Evolutionary conservation across 2,113 vertebrate species (phyloP), one percentile per base, ranked within the genome.

Genomic region (Chaetodon trifascialis): DNA sequence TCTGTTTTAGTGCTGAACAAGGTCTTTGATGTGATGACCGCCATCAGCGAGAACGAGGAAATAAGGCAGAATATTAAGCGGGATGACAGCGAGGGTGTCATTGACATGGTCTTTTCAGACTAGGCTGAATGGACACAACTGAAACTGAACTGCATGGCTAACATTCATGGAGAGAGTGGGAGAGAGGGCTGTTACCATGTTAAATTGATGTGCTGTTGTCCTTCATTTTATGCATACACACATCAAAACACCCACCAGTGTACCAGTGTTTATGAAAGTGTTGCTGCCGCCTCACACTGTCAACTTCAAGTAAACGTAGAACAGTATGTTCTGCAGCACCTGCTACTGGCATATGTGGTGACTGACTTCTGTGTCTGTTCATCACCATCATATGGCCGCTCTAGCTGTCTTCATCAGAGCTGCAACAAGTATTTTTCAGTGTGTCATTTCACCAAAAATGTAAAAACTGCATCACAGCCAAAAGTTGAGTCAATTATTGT

Each of bases 31-130:
- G 66, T 58, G 85, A 47, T 9, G 16, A 67, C 36, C 55, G 51
- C 63, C 66, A 5, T 49, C 34, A 11, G 77, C 40, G 0, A 44
- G 34, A 66, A 49, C 5, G 47, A 49, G 56, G 42, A 55, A 75
- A 74, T 44, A 58, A 69, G 44, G 73, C 78, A 34, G 67, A 59
- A 12, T 72, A 17, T 63, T 60, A 73, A 21, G 55, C 3, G n/a
- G 10, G 80, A 76, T 62, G 56, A 72, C n/a, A 74, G 55, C 25
- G 14, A n/a, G n/a, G n/a, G 69, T 3, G 68, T 76, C 4, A 76
- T 86, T 74, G 87, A 86, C 85, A 74, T 83, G 82, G 75, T 76
- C 36, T 56, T 60, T 60, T 81, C 64, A 44, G 12, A 55, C 63
- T 7, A 47, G 40, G 38, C 62, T 46, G 62, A 76, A 76, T 12